Evolutionary conservation across 2,888 invertebrate species (phyloP).

Genomic region (Tachina fera): DNA sequence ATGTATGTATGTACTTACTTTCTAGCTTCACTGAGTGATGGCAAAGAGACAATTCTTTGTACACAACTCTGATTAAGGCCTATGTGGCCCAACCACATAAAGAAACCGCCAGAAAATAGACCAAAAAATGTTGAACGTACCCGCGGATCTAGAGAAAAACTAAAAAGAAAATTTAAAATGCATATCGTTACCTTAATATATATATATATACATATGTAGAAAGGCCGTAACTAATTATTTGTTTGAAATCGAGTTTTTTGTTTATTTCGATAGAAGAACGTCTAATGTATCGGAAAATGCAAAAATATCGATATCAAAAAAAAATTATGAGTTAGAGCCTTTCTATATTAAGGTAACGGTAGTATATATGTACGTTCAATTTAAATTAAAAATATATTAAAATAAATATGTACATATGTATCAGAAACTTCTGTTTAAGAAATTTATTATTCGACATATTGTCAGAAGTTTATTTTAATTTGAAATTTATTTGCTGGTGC

Average conservation of each 20-base stretch:
- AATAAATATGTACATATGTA: background rate
- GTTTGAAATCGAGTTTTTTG: no score
- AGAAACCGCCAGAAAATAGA: slow-evolving; percentile 85
- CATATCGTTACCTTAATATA: no score
- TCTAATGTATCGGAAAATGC: no score
- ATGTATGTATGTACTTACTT: slow-evolving; percentile 77
- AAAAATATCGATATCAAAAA: no score
- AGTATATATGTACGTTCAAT: background rate
- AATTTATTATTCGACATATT: background rate
- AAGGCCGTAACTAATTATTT: no score
- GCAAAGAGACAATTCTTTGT: slow-evolving; percentile 87
- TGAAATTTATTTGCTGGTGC: no score
- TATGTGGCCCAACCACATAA: slow-evolving; percentile 87
- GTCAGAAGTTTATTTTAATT: no score
- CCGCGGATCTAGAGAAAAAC: slow-evolving; percentile 86
- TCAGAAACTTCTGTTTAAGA: background rate
- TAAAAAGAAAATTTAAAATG: slow-evolving; percentile 75
- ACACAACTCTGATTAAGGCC: slow-evolving; percentile 89
- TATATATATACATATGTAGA: no score
- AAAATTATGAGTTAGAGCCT: no score
- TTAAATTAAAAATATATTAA: no score
- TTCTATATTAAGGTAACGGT: background rate
- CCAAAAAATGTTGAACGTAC: slow-evolving; percentile 87
- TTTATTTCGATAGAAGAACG: no score
- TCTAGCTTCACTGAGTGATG: slow-evolving; percentile 85